Evolutionary conservation across 1,140 invertebrate genomes (phyloP), one percentile per base, ranked within the genome.

Genomic region (Diachasma alloeum): DNA sequence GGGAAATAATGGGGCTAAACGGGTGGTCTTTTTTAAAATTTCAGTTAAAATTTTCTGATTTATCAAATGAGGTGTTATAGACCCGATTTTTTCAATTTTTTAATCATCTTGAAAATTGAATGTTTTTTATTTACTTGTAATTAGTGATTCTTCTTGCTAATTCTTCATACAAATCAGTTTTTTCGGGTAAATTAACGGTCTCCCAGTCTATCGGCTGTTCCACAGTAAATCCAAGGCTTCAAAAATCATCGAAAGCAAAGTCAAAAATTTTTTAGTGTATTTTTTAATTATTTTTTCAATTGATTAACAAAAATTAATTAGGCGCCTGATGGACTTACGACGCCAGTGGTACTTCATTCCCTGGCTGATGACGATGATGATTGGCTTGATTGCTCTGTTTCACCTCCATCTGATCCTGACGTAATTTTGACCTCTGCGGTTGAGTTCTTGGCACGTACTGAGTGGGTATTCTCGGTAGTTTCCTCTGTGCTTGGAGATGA

Each of bases 151-250:
- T 83, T 53, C 86, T 85, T 44, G 89, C 87, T 31, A 92, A 81
- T 81, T 91, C 91, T 36, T 90, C 81, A 83, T 91, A 91, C 17
- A 92, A 81, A 82, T 92, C 90, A 31, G 91, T 91, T 83, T 92
- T 92, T 75, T 90, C 89, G 4, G 91, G 91, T 15, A 92, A 85
- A 42, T 82, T 83, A 22, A 92, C 87, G 76, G 85, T 89, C 24
- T 87, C 83, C 91, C 91, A 92, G 81, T 91, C 86, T 53, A 92
- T 91, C 3, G 87, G 83, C 36, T 91, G 87, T 11, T 86, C 85
- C 5, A 79, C 79, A 6, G 82, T 90, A 78, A 92, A 91, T 17
- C 91, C 91, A 44, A 92, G 72, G 22, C 59, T 39, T 0, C 11
- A 74, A 17, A 13, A 42, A 15, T 22, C 42, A 71, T 24, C 9